These are phyloP conservation scores for Drosophila fulvimacula DNA, from an alignment of 2,888 invertebrate genomes.

Conservation along the genomic window DNA sequence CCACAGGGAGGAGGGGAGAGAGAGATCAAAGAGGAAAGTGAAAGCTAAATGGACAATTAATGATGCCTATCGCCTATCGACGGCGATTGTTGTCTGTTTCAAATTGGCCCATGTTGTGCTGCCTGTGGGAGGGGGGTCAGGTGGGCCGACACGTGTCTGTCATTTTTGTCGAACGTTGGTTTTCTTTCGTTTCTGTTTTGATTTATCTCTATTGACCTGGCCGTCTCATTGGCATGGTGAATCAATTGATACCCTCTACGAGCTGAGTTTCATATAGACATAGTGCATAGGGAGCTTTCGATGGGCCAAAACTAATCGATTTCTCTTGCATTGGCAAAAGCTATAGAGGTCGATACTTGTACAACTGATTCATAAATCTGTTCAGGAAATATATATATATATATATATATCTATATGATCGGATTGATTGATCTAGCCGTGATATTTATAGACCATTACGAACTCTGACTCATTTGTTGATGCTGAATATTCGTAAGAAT, in stretches of 20 bases:
- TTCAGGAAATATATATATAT: not conserved
- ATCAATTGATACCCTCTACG: not conserved
- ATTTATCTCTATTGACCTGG: constrained; percentile 3
- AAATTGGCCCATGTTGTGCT: constrained; percentile 29
- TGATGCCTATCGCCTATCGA: constrained; percentile 41
- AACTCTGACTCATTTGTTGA: not conserved
- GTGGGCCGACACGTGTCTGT: constrained; percentile 32
- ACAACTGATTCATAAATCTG: not conserved
- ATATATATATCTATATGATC: not conserved
- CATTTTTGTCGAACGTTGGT: constrained; percentile 27
- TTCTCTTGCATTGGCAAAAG: too few species aligned
- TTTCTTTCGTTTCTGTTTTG: not conserved
- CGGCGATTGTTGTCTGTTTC: constrained; percentile 19
- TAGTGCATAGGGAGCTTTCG: too few species aligned
- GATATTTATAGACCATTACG: not conserved
- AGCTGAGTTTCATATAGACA: not conserved
- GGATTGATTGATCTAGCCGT: not conserved
- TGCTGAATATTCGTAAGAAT: not conserved
- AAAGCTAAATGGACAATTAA: constrained; percentile 55
- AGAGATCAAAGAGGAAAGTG: constrained; percentile 45
- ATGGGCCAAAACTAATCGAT: too few species aligned
- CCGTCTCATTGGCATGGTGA: constrained; percentile 2
- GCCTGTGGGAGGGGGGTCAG: not conserved
- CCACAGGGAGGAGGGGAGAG: constrained; percentile 1
- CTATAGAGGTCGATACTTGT: too few species aligned